phyloP scores from a whole-genome alignment of 2,888 invertebrate species.

The Ormyrus thymus region DNA sequence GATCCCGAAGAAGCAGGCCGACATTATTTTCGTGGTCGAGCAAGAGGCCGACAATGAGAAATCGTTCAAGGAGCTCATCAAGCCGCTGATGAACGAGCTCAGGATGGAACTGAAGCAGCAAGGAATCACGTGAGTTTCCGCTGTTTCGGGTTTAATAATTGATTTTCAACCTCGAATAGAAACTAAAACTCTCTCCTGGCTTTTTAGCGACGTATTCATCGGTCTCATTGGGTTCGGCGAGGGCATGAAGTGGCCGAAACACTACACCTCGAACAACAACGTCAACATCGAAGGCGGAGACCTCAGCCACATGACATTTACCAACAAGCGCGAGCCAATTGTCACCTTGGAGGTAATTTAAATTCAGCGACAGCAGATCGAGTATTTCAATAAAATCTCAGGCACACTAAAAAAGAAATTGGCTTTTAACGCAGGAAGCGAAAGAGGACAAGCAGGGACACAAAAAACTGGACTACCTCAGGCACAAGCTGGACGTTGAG shows the following conservation, averaged over 20 bases:
- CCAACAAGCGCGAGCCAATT: slow-evolving; percentile 63
- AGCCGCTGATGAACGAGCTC: slow-evolving; percentile 79
- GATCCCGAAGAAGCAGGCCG: slow-evolving; percentile 85
- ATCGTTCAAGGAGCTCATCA: slow-evolving; percentile 80
- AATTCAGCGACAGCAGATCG: background rate
- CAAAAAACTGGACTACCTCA: slow-evolving; percentile 65
- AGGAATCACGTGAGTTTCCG: slow-evolving; percentile 78
- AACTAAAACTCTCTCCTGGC: slow-evolving; percentile 56
- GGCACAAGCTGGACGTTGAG: slow-evolving; percentile 75
- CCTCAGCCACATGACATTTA: slow-evolving; percentile 72
- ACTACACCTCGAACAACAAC: slow-evolving; percentile 78
- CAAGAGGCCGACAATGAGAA: slow-evolving; percentile 79
- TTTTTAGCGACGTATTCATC: slow-evolving; percentile 78
- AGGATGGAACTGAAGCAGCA: slow-evolving; percentile 79
- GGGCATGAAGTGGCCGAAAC: slow-evolving; percentile 76
- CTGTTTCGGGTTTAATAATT: background rate
- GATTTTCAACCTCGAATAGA: background rate
- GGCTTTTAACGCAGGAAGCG: slow-evolving; percentile 63
- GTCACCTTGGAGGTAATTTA: slow-evolving; percentile 62
- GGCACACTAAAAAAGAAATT: background rate
- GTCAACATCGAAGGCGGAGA: slow-evolving; percentile 76
- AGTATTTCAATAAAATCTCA: background rate
- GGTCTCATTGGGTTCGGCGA: slow-evolving; percentile 79
- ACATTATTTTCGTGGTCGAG: slow-evolving; percentile 88
- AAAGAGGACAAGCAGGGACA: slow-evolving; percentile 59